Conservation (phyloP, 2,888 invertebrate genomes). For the Spodoptera exigua region DNA sequence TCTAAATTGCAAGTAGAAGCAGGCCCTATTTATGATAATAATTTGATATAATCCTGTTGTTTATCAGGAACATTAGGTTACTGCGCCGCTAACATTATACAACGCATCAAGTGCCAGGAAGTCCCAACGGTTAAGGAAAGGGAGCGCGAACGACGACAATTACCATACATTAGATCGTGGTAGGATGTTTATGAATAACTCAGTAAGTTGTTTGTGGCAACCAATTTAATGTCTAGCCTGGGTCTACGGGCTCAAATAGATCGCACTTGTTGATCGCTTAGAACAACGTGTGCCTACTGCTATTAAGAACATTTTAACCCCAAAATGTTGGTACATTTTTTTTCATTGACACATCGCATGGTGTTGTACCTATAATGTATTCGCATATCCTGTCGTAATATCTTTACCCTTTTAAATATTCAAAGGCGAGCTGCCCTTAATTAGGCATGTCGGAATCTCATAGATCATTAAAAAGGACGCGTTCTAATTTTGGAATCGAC, state of each 20-base stretch:
- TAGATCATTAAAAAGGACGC: slow-evolving; percentile 46
- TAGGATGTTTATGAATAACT: slow-evolving; percentile 47
- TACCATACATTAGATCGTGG: slow-evolving; percentile 52
- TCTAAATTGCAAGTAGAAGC: too few relatives aligned
- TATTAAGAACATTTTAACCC: too few relatives aligned
- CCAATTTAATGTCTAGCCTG: slow-evolving; percentile 29
- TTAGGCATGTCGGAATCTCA: slow-evolving; percentile 33
- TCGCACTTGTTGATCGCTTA: neutral
- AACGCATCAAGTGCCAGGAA: slow-evolving; percentile 46
- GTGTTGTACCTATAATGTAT: slow-evolving; percentile 1
- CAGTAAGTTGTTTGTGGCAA: slow-evolving; percentile 41
- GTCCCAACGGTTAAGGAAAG: slow-evolving; percentile 46
- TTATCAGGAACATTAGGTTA: slow-evolving; percentile 20
- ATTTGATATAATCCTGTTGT: slow-evolving; percentile 8
- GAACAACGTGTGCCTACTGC: too few relatives aligned
- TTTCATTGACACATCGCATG: too few relatives aligned
- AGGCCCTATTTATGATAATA: slow-evolving; percentile 1
- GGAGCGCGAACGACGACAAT: slow-evolving; percentile 45
- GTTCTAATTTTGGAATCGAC: slow-evolving; percentile 30
- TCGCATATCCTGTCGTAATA: slow-evolving; percentile 11
- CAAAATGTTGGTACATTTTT: too few relatives aligned
- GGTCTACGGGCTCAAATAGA: slow-evolving; percentile 6
- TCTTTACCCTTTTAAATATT: slow-evolving; percentile 41
- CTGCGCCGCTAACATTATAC: slow-evolving; percentile 6
- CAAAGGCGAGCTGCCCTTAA: slow-evolving; percentile 27